Conservation (phyloP, 2,797 vertebrate genomes). For the Dromococcyx pavoninus region DNA sequence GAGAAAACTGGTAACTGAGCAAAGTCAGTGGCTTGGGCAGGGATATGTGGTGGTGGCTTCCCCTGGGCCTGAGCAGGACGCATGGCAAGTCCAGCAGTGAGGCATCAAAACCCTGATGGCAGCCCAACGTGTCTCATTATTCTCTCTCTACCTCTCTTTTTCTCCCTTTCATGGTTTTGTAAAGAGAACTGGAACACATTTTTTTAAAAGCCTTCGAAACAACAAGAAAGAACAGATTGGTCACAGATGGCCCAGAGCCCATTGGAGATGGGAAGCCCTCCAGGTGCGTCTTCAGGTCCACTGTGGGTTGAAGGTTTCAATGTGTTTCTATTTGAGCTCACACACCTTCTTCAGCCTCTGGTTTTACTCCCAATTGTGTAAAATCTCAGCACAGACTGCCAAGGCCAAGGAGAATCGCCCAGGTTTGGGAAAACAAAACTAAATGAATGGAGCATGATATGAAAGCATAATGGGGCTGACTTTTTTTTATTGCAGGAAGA, state of each 20-base stretch:
- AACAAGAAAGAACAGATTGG: background rate
- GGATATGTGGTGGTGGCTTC: background rate
- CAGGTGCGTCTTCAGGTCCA: background rate
- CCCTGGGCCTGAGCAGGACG: background rate
- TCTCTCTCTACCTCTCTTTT: background rate
- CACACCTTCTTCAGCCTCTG: background rate
- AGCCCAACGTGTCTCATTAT: background rate
- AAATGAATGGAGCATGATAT: background rate
- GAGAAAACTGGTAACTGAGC: background rate
- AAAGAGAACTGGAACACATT: background rate
- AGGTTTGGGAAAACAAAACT: background rate
- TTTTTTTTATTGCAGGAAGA: constrained; percentile 20
- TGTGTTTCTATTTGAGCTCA: background rate
- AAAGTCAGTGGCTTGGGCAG: background rate
- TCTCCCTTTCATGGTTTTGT: background rate
- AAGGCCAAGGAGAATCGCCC: background rate
- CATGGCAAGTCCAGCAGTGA: background rate
- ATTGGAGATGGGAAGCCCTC: background rate
- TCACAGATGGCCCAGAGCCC: background rate
- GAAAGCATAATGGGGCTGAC: constrained; percentile 7
- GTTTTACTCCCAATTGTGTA: background rate
- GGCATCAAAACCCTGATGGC: background rate
- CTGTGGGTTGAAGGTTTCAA: background rate
- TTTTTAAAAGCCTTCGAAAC: background rate
- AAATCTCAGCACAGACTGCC: background rate